Evolutionary conservation across 2,797 vertebrate species (phyloP).

Genomic region (Arrhamphus sclerolepis): DNA sequence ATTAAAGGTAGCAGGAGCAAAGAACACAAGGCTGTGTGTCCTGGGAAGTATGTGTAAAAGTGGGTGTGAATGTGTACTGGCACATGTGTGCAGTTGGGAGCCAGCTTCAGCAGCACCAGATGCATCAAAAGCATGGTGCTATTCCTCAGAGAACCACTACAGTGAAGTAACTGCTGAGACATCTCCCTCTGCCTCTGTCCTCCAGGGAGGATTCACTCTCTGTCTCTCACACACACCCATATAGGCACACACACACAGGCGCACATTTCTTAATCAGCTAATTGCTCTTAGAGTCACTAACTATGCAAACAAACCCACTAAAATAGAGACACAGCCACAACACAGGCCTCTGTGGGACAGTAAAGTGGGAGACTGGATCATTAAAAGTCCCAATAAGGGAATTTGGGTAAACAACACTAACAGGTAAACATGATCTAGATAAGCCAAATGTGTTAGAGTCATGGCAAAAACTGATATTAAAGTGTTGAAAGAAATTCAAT

Average conservation of each 20-base stretch:
- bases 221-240: slow-evolving; percentile 8
- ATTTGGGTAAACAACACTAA: slow-evolving; percentile 66
- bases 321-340: slow-evolving; percentile 75
- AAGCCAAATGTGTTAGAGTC: slow-evolving; percentile 22
- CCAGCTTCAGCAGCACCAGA: slow-evolving; percentile 68
- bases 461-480: slow-evolving; percentile 17
- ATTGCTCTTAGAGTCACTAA: slow-evolving; percentile 77
- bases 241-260: slow-evolving; percentile 4
- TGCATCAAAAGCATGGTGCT: slow-evolving; percentile 70
- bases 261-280: slow-evolving; percentile 68
- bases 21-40: slow-evolving; percentile 59
- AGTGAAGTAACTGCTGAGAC: slow-evolving; percentile 77
- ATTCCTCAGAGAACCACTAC: slow-evolving; percentile 67
- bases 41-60: slow-evolving; percentile 31
- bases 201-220: slow-evolving; percentile 52
- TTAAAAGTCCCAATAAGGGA: slow-evolving; percentile 66
- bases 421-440: slow-evolving; percentile 69
- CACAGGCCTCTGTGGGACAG: slow-evolving; percentile 61
- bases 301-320: slow-evolving; percentile 76
- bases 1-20: slow-evolving; percentile 69
- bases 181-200: slow-evolving; percentile 65
- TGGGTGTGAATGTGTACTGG: slow-evolving; percentile 21
- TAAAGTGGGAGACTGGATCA: slow-evolving; percentile 65
- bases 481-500: slow-evolving; percentile 2
- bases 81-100: slow-evolving; percentile 55